Conservation (phyloP, 2,888 invertebrate species). For the Bombyx huttoni region DNA sequence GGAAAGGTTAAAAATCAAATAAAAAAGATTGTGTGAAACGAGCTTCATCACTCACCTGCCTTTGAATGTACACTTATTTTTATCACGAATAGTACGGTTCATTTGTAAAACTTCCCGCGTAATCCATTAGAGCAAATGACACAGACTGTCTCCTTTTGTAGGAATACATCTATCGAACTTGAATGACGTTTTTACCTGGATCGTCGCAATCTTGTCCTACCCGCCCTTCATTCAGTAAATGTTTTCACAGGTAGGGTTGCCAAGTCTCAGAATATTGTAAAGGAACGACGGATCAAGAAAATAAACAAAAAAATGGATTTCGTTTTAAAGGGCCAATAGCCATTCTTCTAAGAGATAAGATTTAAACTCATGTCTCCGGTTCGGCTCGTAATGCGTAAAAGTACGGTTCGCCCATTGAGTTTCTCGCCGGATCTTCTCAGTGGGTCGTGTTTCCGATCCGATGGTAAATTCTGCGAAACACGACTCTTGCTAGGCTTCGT, state of each 20-base stretch:
- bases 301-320: too few species aligned
- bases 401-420: too few species aligned
- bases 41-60: not conserved
- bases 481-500: too few species aligned
- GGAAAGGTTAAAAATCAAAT: too few species aligned
- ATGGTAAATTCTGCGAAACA: too few species aligned
- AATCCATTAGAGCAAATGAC: not conserved
- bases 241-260: conserved; percentile 25
- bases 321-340: too few species aligned
- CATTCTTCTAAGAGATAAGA: too few species aligned
- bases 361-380: too few species aligned
- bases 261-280: conserved; percentile 6
- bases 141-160: not conserved
- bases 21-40: too few species aligned
- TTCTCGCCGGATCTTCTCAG: too few species aligned
- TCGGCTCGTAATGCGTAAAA: too few species aligned
- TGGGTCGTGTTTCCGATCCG: too few species aligned
- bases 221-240: conserved; percentile 37
- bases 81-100: not conserved
- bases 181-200: conserved; percentile 25
- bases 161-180: not conserved
- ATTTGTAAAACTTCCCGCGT: not conserved
- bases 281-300: not conserved
- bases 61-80: not conserved
- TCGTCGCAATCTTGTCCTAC: conserved; percentile 22